Base-by-base conservation (phyloP, 2,797 vertebrate genomes). In the Tympanoctomys barrerae region DNA sequence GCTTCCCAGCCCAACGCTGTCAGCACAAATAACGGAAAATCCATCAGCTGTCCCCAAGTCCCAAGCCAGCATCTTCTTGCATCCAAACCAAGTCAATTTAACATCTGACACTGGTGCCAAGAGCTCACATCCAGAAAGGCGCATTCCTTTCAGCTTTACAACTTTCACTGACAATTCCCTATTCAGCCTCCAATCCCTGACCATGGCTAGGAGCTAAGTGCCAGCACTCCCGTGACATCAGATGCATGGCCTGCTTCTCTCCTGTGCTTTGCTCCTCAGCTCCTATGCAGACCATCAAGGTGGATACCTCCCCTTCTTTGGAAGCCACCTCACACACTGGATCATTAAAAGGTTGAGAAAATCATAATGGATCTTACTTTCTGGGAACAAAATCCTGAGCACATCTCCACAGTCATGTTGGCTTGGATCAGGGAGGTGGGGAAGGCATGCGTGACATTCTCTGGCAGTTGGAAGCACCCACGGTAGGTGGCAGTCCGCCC, bases 301-400 rank as follows among this genome's bases (percentile, higher is more conserved):
- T 0, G 0, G 36, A 46, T 1, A 0, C 31, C 54, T 5, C 2
- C 18, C 61, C 59, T 36, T 59, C 87, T 26, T 83, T 7, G 2
- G 22, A 78, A 79, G 54, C 61, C 21, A 24, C 90, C 9, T 3
- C 5, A 7, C n/a, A 21, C 0, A 0, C 1, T 2, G 49, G 9
- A 31, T 36, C 57, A 57, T 94, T 26, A 78, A 61, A 96, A 57
- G 59, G 39, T 68, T 81, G 94, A 79, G 52, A 96, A 96, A 95
- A 95, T 59, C n/a, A 94, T 54, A 96, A 89, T 2, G 39, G 73
- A 94, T 96, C 98, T 98, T 98, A 99, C 99, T 99, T 99, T 99
- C 98, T 99, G 99, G 89, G 99, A 99, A 98, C 99, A 99, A 97
- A 99, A 99, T 98, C 99, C 99, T 0, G 99, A 99, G 98, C 99